Percentiles rank a stretch among this genome's conserved stretches.
Evolutionary conservation across 2,113 vertebrate genomes (phyloP).

Genomic region (Vulpes vulpes): DNA sequence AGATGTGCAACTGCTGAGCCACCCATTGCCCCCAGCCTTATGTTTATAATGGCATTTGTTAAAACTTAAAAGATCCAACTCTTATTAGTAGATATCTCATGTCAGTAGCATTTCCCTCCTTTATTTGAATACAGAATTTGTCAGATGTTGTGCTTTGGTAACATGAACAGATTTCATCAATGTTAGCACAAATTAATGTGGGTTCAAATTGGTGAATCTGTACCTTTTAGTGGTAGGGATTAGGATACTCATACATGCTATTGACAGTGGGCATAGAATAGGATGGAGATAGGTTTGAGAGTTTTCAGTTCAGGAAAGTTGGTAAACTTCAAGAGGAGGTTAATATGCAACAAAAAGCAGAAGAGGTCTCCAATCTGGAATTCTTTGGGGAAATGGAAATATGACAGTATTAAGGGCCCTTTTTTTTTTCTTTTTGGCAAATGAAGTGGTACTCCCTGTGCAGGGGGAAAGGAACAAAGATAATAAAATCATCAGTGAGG

Average conservation of each 20-base stretch:
- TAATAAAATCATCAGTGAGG: background rate
- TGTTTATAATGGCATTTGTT: conserved; percentile 37
- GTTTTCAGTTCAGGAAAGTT: conserved; percentile 35
- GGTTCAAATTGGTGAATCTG: background rate
- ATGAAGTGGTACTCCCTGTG: background rate
- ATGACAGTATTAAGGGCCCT: background rate
- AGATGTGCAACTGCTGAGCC: too few relatives aligned
- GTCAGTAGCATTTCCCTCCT: conserved; percentile 11
- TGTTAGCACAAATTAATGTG: background rate
- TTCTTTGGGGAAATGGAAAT: conserved; percentile 42
- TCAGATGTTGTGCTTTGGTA: conserved; percentile 22
- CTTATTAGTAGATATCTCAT: conserved; percentile 11
- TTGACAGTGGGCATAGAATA: background rate
- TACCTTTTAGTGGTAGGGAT: background rate
- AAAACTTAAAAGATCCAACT: conserved; percentile 42
- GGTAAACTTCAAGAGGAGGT: conserved; percentile 25
- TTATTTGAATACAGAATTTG: conserved; percentile 43
- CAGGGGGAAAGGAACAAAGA: background rate
- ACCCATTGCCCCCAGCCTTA: background rate
- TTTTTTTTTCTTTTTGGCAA: background rate
- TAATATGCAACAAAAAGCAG: background rate
- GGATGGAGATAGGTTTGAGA: background rate
- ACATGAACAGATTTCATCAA: conserved; percentile 24
- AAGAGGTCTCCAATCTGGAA: background rate
- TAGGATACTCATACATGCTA: background rate